phyloP scores from a whole-genome alignment of 2,888 invertebrate species.

The Lissonota sp. region DNA sequence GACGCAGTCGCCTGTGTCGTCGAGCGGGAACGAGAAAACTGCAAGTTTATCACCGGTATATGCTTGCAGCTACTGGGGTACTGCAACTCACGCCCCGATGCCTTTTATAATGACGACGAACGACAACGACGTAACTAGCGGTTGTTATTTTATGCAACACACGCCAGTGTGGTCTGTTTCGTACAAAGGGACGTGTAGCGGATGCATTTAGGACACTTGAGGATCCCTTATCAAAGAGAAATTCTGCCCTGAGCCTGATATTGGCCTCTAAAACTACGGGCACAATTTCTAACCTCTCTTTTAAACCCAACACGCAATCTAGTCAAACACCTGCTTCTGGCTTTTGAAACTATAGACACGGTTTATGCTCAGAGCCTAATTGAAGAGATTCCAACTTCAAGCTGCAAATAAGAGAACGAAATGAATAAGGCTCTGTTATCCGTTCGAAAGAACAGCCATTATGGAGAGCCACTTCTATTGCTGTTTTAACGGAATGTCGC shows the following conservation, averaged over 20 bases:
- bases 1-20: constrained; percentile 58
- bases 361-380: too few species aligned
- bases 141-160: constrained; percentile 46
- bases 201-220: constrained; percentile 17
- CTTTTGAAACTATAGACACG: background rate
- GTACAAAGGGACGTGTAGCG: constrained; percentile 7
- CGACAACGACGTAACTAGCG: constrained; percentile 14
- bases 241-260: constrained; percentile 3
- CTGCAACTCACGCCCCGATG: constrained; percentile 26
- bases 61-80: constrained; percentile 6
- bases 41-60: constrained; percentile 37
- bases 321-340: background rate
- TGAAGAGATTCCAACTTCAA: too few species aligned
- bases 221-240: background rate
- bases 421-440: too few species aligned
- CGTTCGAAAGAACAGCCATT: too few species aligned
- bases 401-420: too few species aligned
- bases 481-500: too few species aligned
- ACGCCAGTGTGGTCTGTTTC: constrained; percentile 8
- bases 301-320: background rate
- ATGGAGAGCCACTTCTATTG: too few species aligned
- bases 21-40: constrained; percentile 52
- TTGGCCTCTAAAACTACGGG: constrained; percentile 1
- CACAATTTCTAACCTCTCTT: background rate
- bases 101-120: constrained; percentile 40